A percentile compares a stretch with the other conserved stretches of the same genome.
These are phyloP conservation scores for Coilia nasus DNA, from an alignment of 2,797 vertebrate species.

Conservation along the genomic window DNA sequence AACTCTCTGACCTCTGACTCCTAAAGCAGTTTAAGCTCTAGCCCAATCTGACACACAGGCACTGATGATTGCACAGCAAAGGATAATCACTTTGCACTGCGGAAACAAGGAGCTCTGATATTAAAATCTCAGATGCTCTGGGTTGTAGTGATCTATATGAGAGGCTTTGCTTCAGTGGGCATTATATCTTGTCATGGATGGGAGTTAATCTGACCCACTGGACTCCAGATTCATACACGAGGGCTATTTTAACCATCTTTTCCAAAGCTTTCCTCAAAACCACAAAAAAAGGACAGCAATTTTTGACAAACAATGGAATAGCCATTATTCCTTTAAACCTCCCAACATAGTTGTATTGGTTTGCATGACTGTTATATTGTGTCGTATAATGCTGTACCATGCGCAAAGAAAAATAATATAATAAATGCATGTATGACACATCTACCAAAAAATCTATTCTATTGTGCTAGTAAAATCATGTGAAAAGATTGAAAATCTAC, in stretches of 20 bases:
- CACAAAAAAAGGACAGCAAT: not conserved
- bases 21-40: conserved; percentile 49
- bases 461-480: not conserved
- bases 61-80: conserved; percentile 48
- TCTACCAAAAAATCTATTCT: not conserved
- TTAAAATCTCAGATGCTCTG: conserved; percentile 57
- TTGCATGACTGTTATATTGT: not conserved
- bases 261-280: conserved; percentile 24
- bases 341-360: not conserved
- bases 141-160: conserved; percentile 63
- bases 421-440: not conserved
- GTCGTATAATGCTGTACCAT: not conserved
- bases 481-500: not conserved
- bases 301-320: not conserved
- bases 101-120: conserved; percentile 64
- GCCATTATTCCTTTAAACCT: not conserved
- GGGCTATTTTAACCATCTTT: conserved; percentile 56
- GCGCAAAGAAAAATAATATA: not conserved
- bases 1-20: conserved; percentile 58
- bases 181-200: conserved; percentile 47
- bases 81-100: conserved; percentile 58
- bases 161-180: conserved; percentile 60
- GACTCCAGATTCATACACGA: conserved; percentile 63
- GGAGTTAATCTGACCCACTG: conserved; percentile 65
- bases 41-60: conserved; percentile 1